Base-by-base conservation (phyloP, 2,888 invertebrate species). In the Sinopyrophorus schimmeli region DNA sequence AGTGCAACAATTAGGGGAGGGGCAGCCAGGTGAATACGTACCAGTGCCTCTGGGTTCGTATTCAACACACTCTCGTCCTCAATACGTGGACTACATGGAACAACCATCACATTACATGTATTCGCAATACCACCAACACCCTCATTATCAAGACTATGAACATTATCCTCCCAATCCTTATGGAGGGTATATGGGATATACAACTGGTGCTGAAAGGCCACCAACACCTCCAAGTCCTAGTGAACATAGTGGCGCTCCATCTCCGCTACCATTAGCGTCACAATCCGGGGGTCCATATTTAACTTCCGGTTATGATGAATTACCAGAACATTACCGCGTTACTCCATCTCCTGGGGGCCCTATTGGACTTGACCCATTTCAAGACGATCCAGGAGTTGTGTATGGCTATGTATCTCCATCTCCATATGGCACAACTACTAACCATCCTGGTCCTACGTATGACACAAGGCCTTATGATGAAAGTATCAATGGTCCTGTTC, bases 371-470 rank as follows among this genome's bases (percentile, higher is more conserved):
- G 84, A 84, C 65, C 80, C 82, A 63, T 84, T 83, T 55, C 74
- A 75, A 62, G 83, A 84, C 58, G 83, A 84, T 59, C 75, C 80
- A 30, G 77, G 76, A 48, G 76, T 83, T 40, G 80, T 83, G 32
- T 84, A 83, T 60, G 83, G 83, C 47, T 84, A 80, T 64, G 81
- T 82, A 18, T 80, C 83, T 42, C 82, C 82, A 54, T 79, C 81
- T 31, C 82, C 81, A 12, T 83, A 83, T 60, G 81, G 81, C 28
- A 76, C 77, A 6, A 76, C 74, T 17, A 65, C 69, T 14, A 65
- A 62, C 28, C 60, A 60, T 42, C 74, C 72, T 54, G 76, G 74
- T 40, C 65, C 73, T 37, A 72, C 75, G 17, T 77, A 76, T 60
- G 72, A 76, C 39, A 71, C 76, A 23, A 71, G 79, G 53, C 75